These are phyloP conservation scores for Platyrinchus mystaceus DNA, from an alignment of 2,797 vertebrate genomes.

Conservation along the genomic window DNA sequence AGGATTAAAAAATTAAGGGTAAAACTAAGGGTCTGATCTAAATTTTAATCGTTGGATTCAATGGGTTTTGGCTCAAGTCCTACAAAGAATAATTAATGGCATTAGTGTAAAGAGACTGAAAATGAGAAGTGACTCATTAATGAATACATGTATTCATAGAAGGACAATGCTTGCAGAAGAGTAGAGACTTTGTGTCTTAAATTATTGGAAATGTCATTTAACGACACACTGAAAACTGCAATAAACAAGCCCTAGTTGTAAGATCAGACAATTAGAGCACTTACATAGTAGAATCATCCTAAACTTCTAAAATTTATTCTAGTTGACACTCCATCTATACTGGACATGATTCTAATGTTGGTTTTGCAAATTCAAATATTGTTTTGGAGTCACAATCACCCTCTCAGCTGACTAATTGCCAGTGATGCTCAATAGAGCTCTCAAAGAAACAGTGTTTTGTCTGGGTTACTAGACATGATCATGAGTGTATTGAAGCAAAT, in stretches of 20 bases:
- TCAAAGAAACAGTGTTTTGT: background rate
- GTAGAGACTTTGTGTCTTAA: constrained; percentile 45
- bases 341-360: background rate
- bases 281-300: background rate
- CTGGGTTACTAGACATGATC: background rate
- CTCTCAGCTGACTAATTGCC: background rate
- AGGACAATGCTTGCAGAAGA: constrained; percentile 49
- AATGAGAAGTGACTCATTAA: constrained; percentile 53
- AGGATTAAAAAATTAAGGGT: background rate
- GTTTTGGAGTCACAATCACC: background rate
- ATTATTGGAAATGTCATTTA: constrained; percentile 51
- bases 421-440: background rate
- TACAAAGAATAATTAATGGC: constrained; percentile 55
- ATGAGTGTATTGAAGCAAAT: background rate
- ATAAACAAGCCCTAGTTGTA: background rate
- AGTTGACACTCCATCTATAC: background rate
- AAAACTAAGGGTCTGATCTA: constrained; percentile 21
- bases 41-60: constrained; percentile 30
- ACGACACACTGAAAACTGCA: background rate
- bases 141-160: constrained; percentile 44
- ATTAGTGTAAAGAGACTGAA: constrained; percentile 54
- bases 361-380: constrained; percentile 12
- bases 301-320: constrained; percentile 15
- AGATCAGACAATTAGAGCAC: constrained; percentile 14
- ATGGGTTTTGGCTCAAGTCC: constrained; percentile 20